phyloP scores from a whole-genome alignment of 1,140 invertebrate species.

The Bombus ignitus region DNA sequence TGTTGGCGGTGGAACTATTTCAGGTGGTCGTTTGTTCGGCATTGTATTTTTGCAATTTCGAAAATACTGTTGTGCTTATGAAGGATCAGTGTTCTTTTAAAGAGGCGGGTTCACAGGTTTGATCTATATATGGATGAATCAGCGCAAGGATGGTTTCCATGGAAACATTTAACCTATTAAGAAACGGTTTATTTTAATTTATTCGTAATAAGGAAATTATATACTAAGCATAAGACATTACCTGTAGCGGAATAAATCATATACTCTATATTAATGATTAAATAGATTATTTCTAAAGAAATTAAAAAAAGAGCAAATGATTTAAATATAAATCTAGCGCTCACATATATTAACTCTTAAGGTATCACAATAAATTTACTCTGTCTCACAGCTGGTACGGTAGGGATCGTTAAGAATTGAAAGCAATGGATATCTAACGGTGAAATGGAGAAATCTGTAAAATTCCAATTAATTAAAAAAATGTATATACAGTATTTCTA shows the following conservation, averaged over 20 bases:
- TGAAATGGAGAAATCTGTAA: not conserved
- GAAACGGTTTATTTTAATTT: not conserved
- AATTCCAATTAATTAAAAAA: not conserved
- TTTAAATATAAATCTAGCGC: not conserved
- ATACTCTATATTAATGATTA: not conserved
- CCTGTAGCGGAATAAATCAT: not conserved
- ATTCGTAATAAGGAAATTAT: not conserved
- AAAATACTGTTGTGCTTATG: not conserved
- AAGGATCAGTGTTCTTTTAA: not conserved
- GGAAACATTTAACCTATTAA: slow-evolving; percentile 25
- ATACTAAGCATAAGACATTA: not conserved
- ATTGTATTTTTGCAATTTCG: not conserved
- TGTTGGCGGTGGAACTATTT: slow-evolving; percentile 82
- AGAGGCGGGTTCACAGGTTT: slow-evolving; percentile 18
- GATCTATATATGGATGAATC: slow-evolving; percentile 40
- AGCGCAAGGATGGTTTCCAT: not conserved
- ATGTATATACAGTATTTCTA: not conserved
- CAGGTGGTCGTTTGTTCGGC: slow-evolving; percentile 29
- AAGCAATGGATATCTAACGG: not conserved
- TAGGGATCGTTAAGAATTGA: not conserved
- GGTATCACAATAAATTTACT: not conserved
- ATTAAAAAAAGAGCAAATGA: not conserved
- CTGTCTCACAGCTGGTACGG: not conserved
- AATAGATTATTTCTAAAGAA: not conserved
- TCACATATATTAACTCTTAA: not conserved